Evolutionary conservation across 2,888 invertebrate species (phyloP).

Genomic region (Stenoptilia bipunctidactyla): DNA sequence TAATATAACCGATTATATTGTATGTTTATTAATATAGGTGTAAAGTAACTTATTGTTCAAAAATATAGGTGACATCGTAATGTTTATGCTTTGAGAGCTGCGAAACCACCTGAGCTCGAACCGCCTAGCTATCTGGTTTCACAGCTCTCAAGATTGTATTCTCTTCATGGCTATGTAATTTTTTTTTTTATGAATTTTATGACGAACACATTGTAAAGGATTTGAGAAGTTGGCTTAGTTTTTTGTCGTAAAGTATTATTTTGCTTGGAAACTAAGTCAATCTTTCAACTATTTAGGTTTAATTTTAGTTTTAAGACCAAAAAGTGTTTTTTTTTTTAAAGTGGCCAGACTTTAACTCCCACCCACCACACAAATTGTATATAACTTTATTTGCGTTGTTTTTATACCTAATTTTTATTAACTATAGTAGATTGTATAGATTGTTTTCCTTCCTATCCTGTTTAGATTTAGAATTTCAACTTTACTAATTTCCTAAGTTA

Average conservation of each 20-base stretch:
- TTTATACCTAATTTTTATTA: constrained; percentile 34
- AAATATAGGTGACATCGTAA: too few species aligned
- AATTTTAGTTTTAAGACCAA: constrained; percentile 26
- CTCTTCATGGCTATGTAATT: neutral
- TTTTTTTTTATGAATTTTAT: neutral
- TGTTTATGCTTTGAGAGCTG: too few species aligned
- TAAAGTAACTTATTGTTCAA: too few species aligned
- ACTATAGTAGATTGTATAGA: constrained; percentile 35
- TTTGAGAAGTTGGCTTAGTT: neutral
- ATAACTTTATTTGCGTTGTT: constrained; percentile 41
- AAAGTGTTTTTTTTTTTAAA: constrained; percentile 29
- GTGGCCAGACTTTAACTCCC: constrained; percentile 55
- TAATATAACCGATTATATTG: too few species aligned
- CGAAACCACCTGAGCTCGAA: too few species aligned
- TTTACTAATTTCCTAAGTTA: constrained; percentile 32
- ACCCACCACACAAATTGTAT: constrained; percentile 57
- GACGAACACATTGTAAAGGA: neutral
- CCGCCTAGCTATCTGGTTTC: too few species aligned
- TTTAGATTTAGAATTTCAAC: constrained; percentile 14
- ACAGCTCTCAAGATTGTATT: too few species aligned
- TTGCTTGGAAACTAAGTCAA: too few species aligned
- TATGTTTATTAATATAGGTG: too few species aligned
- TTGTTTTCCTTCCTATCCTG: constrained; percentile 16
- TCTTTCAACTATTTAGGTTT: neutral
- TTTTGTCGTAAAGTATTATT: too few species aligned